Conservation (phyloP, 2,888 invertebrate species). For the Acleris emargana region DNA sequence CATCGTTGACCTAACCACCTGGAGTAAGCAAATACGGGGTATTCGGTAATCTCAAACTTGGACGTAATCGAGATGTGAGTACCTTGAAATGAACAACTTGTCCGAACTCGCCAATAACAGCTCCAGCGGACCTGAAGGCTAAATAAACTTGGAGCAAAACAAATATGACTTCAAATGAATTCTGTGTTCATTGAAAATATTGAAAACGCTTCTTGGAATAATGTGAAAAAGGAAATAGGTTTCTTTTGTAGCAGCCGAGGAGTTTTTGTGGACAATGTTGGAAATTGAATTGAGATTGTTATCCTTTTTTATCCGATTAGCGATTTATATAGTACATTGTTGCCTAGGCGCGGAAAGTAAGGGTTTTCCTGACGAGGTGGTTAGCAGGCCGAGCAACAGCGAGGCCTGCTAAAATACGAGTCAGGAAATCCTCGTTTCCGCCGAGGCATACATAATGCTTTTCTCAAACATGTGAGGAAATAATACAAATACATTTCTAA, state of each 20-base stretch:
- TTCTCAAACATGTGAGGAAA: too few species aligned
- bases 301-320: not conserved
- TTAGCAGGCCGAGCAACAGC: too few species aligned
- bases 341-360: too few species aligned
- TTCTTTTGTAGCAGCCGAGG: not conserved
- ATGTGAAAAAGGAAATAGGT: not conserved
- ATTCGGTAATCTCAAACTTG: conserved; percentile 2
- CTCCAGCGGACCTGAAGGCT: not conserved
- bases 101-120: conserved; percentile 3
- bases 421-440: too few species aligned
- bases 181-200: not conserved
- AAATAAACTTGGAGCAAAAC: not conserved
- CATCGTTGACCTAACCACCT: not conserved
- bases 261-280: not conserved
- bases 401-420: too few species aligned
- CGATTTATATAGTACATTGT: not conserved
- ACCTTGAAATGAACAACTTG: conserved; percentile 7
- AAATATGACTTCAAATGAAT: not conserved
- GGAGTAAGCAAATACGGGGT: not conserved
- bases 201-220: not conserved
- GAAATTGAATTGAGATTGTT: not conserved
- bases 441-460: too few species aligned
- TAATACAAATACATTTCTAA: too few species aligned
- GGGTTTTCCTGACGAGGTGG: too few species aligned
- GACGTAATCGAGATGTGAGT: conserved; percentile 6